Conservation (phyloP, 2,797 vertebrate species). For the Pipistrellus nathusii region DNA sequence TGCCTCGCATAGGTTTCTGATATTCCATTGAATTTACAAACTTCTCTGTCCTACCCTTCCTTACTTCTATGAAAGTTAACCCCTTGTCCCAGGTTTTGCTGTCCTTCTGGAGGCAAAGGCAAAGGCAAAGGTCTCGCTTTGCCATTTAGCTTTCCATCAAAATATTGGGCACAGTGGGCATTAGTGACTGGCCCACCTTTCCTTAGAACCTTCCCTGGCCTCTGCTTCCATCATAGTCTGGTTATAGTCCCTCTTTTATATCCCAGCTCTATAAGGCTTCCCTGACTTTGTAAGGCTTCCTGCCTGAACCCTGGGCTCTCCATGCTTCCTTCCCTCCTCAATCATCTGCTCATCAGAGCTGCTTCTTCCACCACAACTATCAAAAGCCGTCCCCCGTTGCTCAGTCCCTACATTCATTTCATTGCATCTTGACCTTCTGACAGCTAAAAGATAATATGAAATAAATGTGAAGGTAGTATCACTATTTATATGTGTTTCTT, state of each 20-base stretch:
- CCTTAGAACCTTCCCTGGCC: not conserved
- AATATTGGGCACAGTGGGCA: not conserved
- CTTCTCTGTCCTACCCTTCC: fast-evolving
- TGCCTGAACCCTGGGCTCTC: fast-evolving
- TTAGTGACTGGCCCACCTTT: not conserved
- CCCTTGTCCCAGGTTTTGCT: not conserved
- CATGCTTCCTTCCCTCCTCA: not conserved
- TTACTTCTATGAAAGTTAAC: not conserved
- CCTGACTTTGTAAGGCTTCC: not conserved
- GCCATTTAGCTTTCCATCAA: not conserved
- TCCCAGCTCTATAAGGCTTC: not conserved
- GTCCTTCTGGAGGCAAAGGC: not conserved
- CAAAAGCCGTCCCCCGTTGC: not conserved
- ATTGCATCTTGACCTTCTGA: not conserved
- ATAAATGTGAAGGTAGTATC: not conserved
- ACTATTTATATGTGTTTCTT: not conserved
- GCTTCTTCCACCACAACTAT: not conserved
- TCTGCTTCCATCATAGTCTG: not conserved
- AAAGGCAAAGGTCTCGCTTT: not conserved
- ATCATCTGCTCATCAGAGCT: not conserved
- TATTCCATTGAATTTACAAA: not conserved
- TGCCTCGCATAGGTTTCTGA: not conserved
- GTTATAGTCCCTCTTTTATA: not conserved
- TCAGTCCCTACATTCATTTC: not conserved
- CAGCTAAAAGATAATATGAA: not conserved